Evolutionary conservation across 2,113 vertebrate species (phyloP).

Genomic region (Melanerpes aurifrons): DNA sequence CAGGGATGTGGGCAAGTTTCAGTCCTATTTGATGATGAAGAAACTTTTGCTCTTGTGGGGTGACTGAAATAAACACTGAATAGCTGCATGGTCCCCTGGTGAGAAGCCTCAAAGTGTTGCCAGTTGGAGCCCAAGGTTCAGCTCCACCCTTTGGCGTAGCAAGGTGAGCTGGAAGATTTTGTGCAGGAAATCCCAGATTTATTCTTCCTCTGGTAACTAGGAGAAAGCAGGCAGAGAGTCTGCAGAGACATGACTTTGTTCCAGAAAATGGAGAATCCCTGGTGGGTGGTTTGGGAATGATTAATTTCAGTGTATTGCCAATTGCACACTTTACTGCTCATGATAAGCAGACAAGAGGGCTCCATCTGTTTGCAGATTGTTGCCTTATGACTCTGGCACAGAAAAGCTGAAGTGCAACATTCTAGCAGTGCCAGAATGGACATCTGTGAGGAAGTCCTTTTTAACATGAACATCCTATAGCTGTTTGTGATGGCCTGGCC

Average conservation of each 20-base stretch:
- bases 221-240: conserved; percentile 2
- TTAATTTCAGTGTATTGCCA: conserved; percentile 46
- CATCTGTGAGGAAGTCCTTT: conserved; percentile 52
- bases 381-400: conserved; percentile 30
- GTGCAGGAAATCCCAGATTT: not conserved
- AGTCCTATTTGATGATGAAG: not conserved
- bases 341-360: not conserved
- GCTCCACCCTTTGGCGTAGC: not conserved
- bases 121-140: not conserved
- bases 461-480: not conserved
- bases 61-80: not conserved
- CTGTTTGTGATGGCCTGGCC: not conserved
- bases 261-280: conserved; percentile 17
- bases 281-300: not conserved
- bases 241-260: not conserved
- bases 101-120: not conserved
- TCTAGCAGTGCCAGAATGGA: conserved; percentile 48
- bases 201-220: not conserved
- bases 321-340: not conserved
- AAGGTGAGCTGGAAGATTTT: not conserved
- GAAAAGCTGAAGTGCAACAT: not conserved
- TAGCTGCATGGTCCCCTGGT: not conserved
- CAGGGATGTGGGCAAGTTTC: not conserved
- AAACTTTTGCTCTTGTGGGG: not conserved
- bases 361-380: conserved; percentile 36